A percentile compares a stretch with the other conserved stretches of the same genome.
Conservation (phyloP, 2,888 invertebrate genomes). For the Plebejus melissa region DNA sequence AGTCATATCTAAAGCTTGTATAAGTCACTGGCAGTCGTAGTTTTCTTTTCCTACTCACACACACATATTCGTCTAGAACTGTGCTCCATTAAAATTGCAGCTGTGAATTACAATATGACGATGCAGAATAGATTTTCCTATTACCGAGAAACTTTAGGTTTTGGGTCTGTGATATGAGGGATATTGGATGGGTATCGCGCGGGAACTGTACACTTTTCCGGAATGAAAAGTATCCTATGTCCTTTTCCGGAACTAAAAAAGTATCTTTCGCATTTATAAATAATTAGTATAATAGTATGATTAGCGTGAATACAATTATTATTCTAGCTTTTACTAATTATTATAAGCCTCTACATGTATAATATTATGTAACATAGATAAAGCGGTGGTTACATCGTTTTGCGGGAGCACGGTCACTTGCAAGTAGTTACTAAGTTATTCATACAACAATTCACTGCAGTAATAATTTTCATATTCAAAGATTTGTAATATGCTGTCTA, state of each 20-base stretch:
- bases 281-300: no score
- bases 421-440: background rate
- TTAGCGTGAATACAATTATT: no score
- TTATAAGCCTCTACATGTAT: background rate
- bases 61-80: background rate
- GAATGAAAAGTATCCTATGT: no score
- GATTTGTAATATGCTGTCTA: background rate
- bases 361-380: background rate
- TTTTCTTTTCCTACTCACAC: slow-evolving; percentile 1
- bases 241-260: no score
- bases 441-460: background rate
- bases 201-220: no score
- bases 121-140: background rate
- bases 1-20: background rate
- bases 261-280: no score
- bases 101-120: background rate
- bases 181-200: no score
- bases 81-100: background rate
- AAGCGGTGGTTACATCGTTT: background rate
- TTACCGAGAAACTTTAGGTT: background rate
- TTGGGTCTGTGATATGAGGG: background rate
- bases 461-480: background rate
- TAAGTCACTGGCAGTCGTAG: background rate
- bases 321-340: background rate
- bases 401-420: background rate